Conservation (phyloP, 1,140 invertebrate species). For the Diuraphis noxia region DNA sequence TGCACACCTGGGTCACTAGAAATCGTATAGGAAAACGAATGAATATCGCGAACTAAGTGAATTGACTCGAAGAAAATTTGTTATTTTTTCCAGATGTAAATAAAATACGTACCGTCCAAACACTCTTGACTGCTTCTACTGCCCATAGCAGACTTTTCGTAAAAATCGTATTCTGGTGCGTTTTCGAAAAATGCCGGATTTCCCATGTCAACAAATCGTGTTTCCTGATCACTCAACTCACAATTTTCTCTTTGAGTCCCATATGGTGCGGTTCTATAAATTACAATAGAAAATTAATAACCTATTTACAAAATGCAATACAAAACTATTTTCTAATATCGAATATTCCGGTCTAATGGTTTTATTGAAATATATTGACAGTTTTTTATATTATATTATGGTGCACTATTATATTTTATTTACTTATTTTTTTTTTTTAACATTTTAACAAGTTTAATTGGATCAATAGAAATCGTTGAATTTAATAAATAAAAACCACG, state of each 20-base stretch:
- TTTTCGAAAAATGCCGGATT: conserved; percentile 83
- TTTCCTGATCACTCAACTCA: conserved; percentile 84
- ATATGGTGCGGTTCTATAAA: conserved; percentile 64
- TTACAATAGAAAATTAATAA: neutral
- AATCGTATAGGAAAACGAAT: neutral
- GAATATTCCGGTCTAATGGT: neutral
- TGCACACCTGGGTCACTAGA: conserved; percentile 87
- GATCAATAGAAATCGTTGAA: neutral
- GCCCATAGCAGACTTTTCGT: conserved; percentile 74
- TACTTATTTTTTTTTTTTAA: neutral
- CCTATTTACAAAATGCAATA: neutral
- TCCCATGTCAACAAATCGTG: conserved; percentile 78
- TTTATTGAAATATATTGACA: neutral
- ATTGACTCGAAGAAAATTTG: neutral
- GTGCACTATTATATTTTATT: neutral
- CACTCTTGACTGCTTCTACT: conserved; percentile 71
- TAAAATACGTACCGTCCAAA: conserved; percentile 71
- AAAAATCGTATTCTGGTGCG: conserved; percentile 83
- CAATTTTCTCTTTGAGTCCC: conserved; percentile 80
- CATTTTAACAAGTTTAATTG: neutral
- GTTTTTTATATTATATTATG: neutral
- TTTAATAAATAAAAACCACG: neutral
- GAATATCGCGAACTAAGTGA: neutral
- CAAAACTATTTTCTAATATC: neutral
- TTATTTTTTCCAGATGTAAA: neutral